A percentile compares a stretch with the other conserved stretches of the same genome.
Conservation (phyloP, 2,888 invertebrate species). For the Sacculina carcini region DNA sequence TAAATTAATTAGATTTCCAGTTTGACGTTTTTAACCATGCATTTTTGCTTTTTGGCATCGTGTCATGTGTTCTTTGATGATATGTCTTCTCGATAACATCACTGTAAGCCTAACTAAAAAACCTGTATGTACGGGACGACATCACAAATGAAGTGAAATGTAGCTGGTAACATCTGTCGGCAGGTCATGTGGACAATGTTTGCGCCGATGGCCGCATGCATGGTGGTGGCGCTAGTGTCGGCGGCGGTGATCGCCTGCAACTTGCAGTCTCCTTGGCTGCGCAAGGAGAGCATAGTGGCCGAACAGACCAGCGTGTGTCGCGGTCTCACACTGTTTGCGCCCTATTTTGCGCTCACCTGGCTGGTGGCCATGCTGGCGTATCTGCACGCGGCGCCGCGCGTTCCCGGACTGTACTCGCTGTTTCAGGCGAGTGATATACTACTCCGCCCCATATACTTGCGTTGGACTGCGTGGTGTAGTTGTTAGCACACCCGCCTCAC, state of each 20-base stretch:
- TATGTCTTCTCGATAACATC: too few relatives aligned
- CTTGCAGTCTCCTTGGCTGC: conserved; percentile 7
- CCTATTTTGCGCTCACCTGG: conserved; percentile 13
- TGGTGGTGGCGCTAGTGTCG: conserved; percentile 8
- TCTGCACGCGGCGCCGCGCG: conserved; percentile 3
- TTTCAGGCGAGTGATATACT: too few relatives aligned
- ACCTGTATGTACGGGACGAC: too few relatives aligned
- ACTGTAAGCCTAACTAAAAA: too few relatives aligned
- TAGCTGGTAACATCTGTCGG: neutral
- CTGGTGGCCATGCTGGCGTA: conserved; percentile 12
- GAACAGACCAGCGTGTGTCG: conserved; percentile 13
- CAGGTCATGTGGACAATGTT: conserved; percentile 10
- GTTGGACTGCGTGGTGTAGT: too few relatives aligned
- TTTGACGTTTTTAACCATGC: too few relatives aligned
- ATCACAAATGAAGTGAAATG: neutral
- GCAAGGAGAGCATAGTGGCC: conserved; percentile 13
- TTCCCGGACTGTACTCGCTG: conserved; percentile 13
- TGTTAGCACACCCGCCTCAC: too few relatives aligned
- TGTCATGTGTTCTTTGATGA: too few relatives aligned
- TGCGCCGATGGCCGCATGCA: conserved; percentile 6
- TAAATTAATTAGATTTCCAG: too few relatives aligned
- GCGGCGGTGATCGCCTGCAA: conserved; percentile 11
- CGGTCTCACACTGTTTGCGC: conserved; percentile 10
- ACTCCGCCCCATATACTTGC: too few relatives aligned
- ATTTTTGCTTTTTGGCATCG: too few relatives aligned